Base-by-base conservation (phyloP, 2,113 vertebrate species). In the Phalacrocorax pelagicus region DNA sequence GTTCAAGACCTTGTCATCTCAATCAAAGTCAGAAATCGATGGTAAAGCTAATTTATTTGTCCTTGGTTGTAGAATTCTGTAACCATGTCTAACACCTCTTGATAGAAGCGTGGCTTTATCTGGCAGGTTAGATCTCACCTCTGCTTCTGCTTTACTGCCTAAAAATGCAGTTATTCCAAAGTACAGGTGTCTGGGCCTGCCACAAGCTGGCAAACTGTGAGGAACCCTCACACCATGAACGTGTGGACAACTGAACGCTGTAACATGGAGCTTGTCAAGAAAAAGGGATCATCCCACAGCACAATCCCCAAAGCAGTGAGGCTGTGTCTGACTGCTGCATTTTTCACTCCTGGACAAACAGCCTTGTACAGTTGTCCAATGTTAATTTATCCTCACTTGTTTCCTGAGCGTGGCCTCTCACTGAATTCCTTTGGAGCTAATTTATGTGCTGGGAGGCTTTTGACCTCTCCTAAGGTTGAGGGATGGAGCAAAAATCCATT, bases 341-440 rank as follows among this genome's bases (percentile, higher is more conserved):
- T 92, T 95, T 95, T 85, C 15, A 14, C 8, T 79, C 7, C 2
- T 22, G n/a, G 16, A 59, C 51, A 92, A 79, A 71, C 12, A 42
- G 16, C 7, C 21, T 44, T 11, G 14, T 71, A 12, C 2, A 1
- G 10, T 71, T 92, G 24, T 63, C 32, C 40, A 44, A 0, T 52
- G 13, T n/a, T 78, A 52, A 21, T 58, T 88, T 85, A 46, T 75
- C 15, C 9, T 80, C 27, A 17, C 12, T 86, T 69, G 13, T 86
- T 94, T 67, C n/a, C 6, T 8, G 6, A 47, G 13, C 1, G 0
- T 32, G 27, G 24, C 11, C 38, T 75, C 42, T 59, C 2, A 0
- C 10, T 89, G n/a, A 67, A 51, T 71, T 58, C 1, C 36, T 86
- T 59, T 58, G 30, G 5, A 6, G 1, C 24, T 55, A 15, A 26